Evolutionary conservation across 2,888 invertebrate species (phyloP), one percentile per base, ranked within the genome.

Genomic region (Drosophila infuscata): DNA sequence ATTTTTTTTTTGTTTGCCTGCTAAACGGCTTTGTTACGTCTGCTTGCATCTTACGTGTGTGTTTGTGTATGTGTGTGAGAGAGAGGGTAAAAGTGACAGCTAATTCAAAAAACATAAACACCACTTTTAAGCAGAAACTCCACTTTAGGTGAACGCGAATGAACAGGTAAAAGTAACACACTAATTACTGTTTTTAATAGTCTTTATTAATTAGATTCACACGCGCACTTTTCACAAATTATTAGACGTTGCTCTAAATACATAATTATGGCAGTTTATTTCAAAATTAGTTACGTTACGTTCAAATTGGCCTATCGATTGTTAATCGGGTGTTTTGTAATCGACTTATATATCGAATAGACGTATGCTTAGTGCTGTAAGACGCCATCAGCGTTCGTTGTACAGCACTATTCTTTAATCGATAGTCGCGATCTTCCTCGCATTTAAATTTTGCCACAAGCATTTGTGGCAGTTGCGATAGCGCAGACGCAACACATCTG

Each of bases 1-100:
- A 79, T 80, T 79, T 64, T 68, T 79, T 56, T 70, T 68, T 56
- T 54, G 62, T 61, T 66, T 46, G 43, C 51, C 52, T 79, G 77
- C 61, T 56, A 76, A 76, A 77, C 74, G 69, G 69, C 73, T 74
- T 64, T 65, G 66, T 77, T 85, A 72, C 72, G 83, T 84, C 72
- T 77, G 41, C 57, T 49, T 78, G 70, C 68, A 70, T 78, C 56
- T 78, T 78, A 63, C 74, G 67, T 70, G 59, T 25, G 49, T 41
- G 58, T 49, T 58, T 43, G 43, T 20, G 20, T 46, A n/a, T 41
- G 59, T 36, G 54, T 51, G 65, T 57, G n/a, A 9, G n/a, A 65
- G 38, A 15, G 38, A 38, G 56, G n/a, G 29, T 9, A 53, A 70
- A 62, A 63, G n/a, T 48, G 35, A 63, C 43, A 53, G 36, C 11